These are phyloP conservation scores for Diadegma fenestrale DNA, from an alignment of 2,888 invertebrate genomes.

Conservation along the genomic window DNA sequence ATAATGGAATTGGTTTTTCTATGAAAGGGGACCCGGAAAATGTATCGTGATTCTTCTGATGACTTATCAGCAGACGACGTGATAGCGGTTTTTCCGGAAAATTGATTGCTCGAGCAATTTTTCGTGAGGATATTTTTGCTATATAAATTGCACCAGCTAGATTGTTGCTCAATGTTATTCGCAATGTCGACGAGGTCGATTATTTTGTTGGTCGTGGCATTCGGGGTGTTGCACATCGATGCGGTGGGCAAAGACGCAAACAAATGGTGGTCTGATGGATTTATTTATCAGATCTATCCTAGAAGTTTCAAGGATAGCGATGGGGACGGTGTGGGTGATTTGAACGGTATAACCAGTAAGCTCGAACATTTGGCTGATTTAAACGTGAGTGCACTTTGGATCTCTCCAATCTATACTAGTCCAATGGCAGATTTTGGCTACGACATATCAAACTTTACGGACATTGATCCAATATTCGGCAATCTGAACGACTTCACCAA, in stretches of 20 bases:
- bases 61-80: slow-evolving; percentile 23
- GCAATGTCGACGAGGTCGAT: slow-evolving; percentile 47
- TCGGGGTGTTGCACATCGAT: slow-evolving; percentile 23
- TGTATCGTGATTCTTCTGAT: not conserved
- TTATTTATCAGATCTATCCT: slow-evolving; percentile 94
- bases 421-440: slow-evolving; percentile 89
- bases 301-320: slow-evolving; percentile 93
- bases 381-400: slow-evolving; percentile 88
- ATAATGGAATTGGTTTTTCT: not conserved
- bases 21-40: not conserved
- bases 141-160: slow-evolving; percentile 46
- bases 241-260: slow-evolving; percentile 1
- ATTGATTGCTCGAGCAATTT: slow-evolving; percentile 34
- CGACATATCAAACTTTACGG: slow-evolving; percentile 87
- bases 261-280: slow-evolving; percentile 94
- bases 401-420: slow-evolving; percentile 90
- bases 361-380: slow-evolving; percentile 87
- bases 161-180: slow-evolving; percentile 6
- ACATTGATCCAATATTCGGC: slow-evolving; percentile 87
- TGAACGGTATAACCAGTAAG: slow-evolving; percentile 82
- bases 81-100: slow-evolving; percentile 22
- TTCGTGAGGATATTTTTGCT: not conserved
- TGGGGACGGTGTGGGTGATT: slow-evolving; percentile 85
- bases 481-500: slow-evolving; percentile 86
- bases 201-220: slow-evolving; percentile 36